Evolutionary conservation across 2,888 invertebrate genomes (phyloP).

Genomic region (Chloroclysta siterata): DNA sequence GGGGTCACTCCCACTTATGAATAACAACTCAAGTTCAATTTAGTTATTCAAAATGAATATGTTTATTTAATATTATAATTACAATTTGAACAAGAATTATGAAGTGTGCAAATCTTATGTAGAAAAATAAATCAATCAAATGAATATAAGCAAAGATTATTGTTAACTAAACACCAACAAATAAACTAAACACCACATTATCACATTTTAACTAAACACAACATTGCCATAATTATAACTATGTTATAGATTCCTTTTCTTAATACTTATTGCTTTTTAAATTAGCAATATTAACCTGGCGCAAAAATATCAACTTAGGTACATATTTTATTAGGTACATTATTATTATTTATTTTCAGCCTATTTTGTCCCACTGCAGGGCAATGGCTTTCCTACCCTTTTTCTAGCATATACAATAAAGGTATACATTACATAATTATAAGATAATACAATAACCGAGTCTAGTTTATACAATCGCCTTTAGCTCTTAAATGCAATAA

Average conservation of each 20-base stretch:
- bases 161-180: slow-evolving; percentile 60
- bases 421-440: slow-evolving; percentile 48
- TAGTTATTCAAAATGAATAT: slow-evolving; percentile 36
- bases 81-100: slow-evolving; percentile 75
- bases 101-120: slow-evolving; percentile 72
- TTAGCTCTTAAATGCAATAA: slow-evolving; percentile 82
- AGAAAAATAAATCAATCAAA: slow-evolving; percentile 79
- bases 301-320: slow-evolving; percentile 50
- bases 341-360: no score
- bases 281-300: slow-evolving; percentile 60
- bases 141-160: slow-evolving; percentile 50
- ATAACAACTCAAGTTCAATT: neutral
- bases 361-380: no score
- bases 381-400: no score
- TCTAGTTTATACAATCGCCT: slow-evolving; percentile 76
- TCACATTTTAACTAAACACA: slow-evolving; percentile 82
- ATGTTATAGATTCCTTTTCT: slow-evolving; percentile 64
- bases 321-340: no score
- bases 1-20: no score
- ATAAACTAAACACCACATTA: slow-evolving; percentile 68
- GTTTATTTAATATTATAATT: slow-evolving; percentile 66
- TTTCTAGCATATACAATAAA: no score
- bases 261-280: slow-evolving; percentile 72
- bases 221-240: slow-evolving; percentile 61
- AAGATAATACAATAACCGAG: slow-evolving; percentile 64